phyloP scores from a whole-genome alignment of 2,113 vertebrate species.

The Anhinga rufa region DNA sequence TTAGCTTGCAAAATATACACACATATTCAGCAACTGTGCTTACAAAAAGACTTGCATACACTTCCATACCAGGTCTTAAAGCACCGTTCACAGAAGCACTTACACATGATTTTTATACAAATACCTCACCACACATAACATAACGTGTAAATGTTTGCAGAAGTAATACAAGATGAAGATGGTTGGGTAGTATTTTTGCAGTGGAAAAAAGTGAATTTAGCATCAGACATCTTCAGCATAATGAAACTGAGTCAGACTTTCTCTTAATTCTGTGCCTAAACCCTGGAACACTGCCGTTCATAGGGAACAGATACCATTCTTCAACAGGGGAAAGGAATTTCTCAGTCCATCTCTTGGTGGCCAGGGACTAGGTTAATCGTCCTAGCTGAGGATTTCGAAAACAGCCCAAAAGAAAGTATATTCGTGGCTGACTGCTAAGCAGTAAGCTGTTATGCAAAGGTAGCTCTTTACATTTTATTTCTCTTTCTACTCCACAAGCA shows the following conservation, averaged over 20 bases:
- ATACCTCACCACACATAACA: not conserved
- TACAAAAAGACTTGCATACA: not conserved
- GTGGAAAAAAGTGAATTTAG: not conserved
- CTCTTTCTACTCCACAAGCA: not conserved
- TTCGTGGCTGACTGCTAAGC: not conserved
- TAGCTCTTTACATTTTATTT: not conserved
- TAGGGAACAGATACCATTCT: not conserved
- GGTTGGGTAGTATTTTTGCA: not conserved
- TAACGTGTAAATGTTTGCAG: not conserved
- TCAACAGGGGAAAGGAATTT: not conserved
- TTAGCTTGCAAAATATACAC: not conserved
- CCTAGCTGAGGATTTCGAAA: not conserved
- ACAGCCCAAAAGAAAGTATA: not conserved
- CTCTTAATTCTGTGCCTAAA: not conserved
- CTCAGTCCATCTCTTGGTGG: not conserved
- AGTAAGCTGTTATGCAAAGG: not conserved
- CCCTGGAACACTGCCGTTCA: not conserved
- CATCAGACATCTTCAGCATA: not conserved
- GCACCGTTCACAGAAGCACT: not conserved
- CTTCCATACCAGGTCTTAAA: not conserved
- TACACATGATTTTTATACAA: not conserved
- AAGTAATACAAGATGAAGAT: not conserved
- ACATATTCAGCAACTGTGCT: not conserved
- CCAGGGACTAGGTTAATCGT: not conserved
- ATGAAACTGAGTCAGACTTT: not conserved